These are phyloP conservation scores for Dugesia japonica DNA, from an alignment of 2,888 invertebrate species.

Conservation along the genomic window DNA sequence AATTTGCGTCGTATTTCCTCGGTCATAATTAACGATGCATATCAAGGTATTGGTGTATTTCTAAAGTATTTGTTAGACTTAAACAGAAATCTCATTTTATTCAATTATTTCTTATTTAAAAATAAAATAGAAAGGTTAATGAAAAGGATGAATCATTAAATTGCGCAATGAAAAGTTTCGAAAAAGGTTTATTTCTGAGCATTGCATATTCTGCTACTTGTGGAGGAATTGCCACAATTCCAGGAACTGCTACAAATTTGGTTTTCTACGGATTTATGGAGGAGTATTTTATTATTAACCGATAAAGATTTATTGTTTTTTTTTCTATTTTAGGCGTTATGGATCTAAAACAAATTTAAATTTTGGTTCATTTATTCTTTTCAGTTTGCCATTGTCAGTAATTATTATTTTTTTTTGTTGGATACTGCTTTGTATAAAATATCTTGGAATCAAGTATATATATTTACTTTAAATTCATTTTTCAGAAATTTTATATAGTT, in stretches of 20 bases:
- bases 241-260: not conserved
- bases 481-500: not conserved
- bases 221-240: not conserved
- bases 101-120: too few relatives aligned
- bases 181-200: not conserved
- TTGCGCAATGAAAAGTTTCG: not conserved
- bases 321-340: too few relatives aligned
- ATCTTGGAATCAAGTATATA: not conserved
- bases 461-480: not conserved
- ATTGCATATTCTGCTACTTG: not conserved
- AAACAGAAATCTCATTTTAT: too few relatives aligned
- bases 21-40: too few relatives aligned
- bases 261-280: not conserved
- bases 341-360: not conserved
- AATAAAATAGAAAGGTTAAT: too few relatives aligned
- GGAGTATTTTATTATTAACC: not conserved
- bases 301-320: too few relatives aligned
- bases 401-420: not conserved
- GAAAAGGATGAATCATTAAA: too few relatives aligned
- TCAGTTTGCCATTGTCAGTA: not conserved
- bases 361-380: not conserved
- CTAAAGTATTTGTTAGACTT: too few relatives aligned
- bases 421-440: not conserved
- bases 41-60: too few relatives aligned
- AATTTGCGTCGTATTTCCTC: too few relatives aligned